Base-by-base conservation (phyloP, 2,797 vertebrate genomes). In the Basileuterus tristriatus region DNA sequence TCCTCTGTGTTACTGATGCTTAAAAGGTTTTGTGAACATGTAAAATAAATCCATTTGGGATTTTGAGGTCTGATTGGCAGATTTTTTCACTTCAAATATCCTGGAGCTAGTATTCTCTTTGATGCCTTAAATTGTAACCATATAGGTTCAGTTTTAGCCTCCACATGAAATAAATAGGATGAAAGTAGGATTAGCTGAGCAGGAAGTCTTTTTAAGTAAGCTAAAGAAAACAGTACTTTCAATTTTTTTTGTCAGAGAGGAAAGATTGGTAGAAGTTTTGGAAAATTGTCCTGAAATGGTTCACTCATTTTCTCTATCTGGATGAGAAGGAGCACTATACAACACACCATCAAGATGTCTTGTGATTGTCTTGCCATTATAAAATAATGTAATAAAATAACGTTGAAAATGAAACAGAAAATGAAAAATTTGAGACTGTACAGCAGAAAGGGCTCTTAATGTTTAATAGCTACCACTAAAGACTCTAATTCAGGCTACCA, bases 341-440 rank as follows among this genome's bases (percentile, higher is more conserved):
- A 62, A 55, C 20, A 89, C 76, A 91, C 16, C 30, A 77, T 53
- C 37, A 53, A 76, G 43, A 60, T 75, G 79, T 39, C n/a, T 82
- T 96, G 79, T 2, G 9, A 84, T 69, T 90, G 32, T 92, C 76
- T 91, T 89, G 34, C 69, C 53, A 49, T 83, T 94, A 90, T 53
- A 82, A 91, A 77, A 80, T 71, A 93, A 94, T 75, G 62, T 43
- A 87, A 88, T 93, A 80, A 94, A 91, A 92, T 89, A 94, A 71
- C 85, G 72, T 41, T 37, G 89, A 89, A 89, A 96, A 93, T 89
- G 68, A 91, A 92, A 89, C 49, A 83, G 79, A 92, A 93, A 86
- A 92, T 55, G 79, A 74, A 94, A 83, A 92, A 75, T 30, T 75
- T 67, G 55, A 87, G 59, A 37, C 44, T 71, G 44, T 52, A 27